Evolutionary conservation across 2,113 vertebrate genomes (phyloP).

Genomic region (Eubucco bourcierii): DNA sequence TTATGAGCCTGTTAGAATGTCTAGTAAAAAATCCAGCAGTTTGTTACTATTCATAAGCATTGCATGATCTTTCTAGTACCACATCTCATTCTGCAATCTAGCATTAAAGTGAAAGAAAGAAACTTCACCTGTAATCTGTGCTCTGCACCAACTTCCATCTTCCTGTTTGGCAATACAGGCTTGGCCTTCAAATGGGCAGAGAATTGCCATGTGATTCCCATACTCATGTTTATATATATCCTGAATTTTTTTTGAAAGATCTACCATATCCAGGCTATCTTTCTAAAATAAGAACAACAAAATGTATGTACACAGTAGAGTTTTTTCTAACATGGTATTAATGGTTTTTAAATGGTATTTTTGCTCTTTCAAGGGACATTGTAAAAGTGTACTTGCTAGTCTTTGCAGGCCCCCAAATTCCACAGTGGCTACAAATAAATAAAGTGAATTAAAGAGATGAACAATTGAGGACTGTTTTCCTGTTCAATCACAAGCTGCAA

Average conservation of each 20-base stretch:
- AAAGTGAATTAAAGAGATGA: not conserved
- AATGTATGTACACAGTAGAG: not conserved
- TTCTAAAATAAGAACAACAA: constrained; percentile 70
- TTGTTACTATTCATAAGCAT: not conserved
- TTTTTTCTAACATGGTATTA: not conserved
- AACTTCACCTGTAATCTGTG: constrained; percentile 81
- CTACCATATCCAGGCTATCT: constrained; percentile 76
- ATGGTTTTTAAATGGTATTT: not conserved
- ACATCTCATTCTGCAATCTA: not conserved
- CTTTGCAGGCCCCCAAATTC: not conserved
- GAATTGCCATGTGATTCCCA: constrained; percentile 67
- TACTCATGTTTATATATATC: constrained; percentile 72
- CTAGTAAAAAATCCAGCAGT: not conserved
- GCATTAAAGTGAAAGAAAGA: not conserved
- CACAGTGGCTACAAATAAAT: not conserved
- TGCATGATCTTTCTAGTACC: accelerated
- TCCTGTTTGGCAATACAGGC: constrained; percentile 85
- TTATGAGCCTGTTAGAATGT: not conserved
- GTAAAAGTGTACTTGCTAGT: not conserved
- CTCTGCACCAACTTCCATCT: constrained; percentile 88
- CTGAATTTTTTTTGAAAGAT: constrained; percentile 80
- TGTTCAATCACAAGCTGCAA: not conserved
- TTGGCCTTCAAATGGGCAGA: constrained; percentile 81
- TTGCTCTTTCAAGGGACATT: not conserved
- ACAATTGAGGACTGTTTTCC: not conserved